These are phyloP conservation scores for Sialia sialis DNA, from an alignment of 2,113 vertebrate genomes.

Conservation along the genomic window DNA sequence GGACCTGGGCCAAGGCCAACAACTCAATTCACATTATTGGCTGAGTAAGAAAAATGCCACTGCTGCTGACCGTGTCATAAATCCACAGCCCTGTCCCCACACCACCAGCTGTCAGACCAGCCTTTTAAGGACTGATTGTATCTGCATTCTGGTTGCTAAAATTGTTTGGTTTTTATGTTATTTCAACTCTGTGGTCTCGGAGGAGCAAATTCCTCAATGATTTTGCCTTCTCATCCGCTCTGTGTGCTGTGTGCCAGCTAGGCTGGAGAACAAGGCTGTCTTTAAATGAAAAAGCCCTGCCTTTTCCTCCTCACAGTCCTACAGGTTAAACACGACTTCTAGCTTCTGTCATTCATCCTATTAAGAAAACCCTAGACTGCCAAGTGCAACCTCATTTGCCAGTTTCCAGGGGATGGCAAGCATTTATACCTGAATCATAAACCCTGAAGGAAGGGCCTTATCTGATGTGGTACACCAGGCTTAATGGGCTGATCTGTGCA, in stretches of 20 bases:
- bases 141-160: neutral
- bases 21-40: neutral
- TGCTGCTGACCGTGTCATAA: neutral
- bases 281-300: neutral
- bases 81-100: neutral
- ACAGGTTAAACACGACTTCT: neutral
- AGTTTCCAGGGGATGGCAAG: constrained; percentile 21
- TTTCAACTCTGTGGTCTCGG: neutral
- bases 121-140: neutral
- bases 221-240: neutral
- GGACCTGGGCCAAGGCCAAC: neutral
- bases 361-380: constrained; percentile 27
- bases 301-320: neutral
- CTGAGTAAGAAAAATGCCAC: neutral
- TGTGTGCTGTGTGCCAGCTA: neutral
- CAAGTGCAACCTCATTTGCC: constrained; percentile 34
- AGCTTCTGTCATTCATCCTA: constrained; percentile 17
- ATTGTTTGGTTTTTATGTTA: neutral
- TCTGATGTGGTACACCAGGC: constrained; percentile 52
- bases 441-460: constrained; percentile 31
- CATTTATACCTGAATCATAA: constrained; percentile 24
- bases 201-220: neutral
- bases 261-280: neutral
- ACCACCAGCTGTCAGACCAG: neutral
- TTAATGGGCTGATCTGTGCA: constrained; percentile 27